Evolutionary conservation across 1,140 invertebrate species (phyloP).

Genomic region (Drosophila mauritiana): DNA sequence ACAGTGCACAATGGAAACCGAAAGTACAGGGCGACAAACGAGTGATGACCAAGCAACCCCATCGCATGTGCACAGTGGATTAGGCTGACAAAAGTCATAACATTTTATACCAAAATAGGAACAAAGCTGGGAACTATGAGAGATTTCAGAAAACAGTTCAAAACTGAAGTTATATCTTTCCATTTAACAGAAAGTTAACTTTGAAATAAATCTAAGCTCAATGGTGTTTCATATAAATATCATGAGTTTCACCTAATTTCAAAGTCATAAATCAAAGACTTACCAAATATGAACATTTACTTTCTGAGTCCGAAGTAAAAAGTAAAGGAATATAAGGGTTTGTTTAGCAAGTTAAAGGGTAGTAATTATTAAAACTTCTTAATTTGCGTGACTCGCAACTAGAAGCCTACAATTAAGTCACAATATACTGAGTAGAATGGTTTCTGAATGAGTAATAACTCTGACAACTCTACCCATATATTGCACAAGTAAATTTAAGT

Average conservation of each 20-base stretch:
- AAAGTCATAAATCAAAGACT: no score
- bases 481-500: background rate
- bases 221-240: no score
- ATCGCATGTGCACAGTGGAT: conserved; percentile 50
- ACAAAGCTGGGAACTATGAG: background rate
- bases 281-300: no score
- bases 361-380: background rate
- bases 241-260: no score
- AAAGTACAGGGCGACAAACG: conserved; percentile 62
- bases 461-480: no score
- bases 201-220: no score
- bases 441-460: no score
- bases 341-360: background rate
- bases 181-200: no score
- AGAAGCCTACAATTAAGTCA: background rate
- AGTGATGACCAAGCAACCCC: conserved; percentile 76
- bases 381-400: background rate
- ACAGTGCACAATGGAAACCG: conserved; percentile 66
- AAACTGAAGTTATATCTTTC: no score
- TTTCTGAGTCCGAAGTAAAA: background rate
- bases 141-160: background rate
- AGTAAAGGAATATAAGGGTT: no score
- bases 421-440: background rate
- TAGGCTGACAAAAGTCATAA: background rate
- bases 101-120: background rate